Conservation (phyloP, 2,113 vertebrate species). For the Coturnix japonica region DNA sequence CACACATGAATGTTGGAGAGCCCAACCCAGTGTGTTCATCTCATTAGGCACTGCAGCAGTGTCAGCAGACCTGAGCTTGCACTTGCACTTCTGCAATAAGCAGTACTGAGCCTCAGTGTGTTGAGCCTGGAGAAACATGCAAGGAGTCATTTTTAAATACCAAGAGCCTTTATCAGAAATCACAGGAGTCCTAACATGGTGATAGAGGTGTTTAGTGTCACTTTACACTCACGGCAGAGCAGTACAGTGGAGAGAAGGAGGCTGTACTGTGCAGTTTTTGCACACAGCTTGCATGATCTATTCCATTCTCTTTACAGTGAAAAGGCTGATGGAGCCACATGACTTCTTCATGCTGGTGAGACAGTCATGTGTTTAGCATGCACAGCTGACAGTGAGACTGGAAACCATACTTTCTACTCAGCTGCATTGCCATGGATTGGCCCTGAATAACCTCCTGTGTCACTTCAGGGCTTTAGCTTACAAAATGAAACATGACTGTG, state of each 20-base stretch:
- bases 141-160: not conserved
- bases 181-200: not conserved
- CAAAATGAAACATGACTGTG: conserved; percentile 25
- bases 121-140: not conserved
- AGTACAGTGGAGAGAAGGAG: not conserved
- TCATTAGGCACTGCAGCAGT: not conserved
- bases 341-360: conserved; percentile 30
- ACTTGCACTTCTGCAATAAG: not conserved
- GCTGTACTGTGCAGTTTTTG: not conserved
- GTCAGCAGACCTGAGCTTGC: not conserved
- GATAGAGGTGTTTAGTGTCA: not conserved
- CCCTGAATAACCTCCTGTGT: conserved; percentile 60
- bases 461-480: conserved; percentile 42
- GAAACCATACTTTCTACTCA: conserved; percentile 36
- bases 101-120: not conserved
- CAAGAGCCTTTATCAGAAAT: not conserved
- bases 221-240: not conserved
- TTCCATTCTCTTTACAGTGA: not conserved
- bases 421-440: not conserved
- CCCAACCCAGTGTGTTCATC: not conserved
- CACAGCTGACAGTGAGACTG: conserved; percentile 22
- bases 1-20: not conserved
- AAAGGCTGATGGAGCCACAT: conserved; percentile 17
- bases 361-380: conserved; percentile 44
- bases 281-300: conserved; percentile 30